Base-by-base conservation (phyloP, 2,797 vertebrate species). In the Enteromius mattozi region DNA sequence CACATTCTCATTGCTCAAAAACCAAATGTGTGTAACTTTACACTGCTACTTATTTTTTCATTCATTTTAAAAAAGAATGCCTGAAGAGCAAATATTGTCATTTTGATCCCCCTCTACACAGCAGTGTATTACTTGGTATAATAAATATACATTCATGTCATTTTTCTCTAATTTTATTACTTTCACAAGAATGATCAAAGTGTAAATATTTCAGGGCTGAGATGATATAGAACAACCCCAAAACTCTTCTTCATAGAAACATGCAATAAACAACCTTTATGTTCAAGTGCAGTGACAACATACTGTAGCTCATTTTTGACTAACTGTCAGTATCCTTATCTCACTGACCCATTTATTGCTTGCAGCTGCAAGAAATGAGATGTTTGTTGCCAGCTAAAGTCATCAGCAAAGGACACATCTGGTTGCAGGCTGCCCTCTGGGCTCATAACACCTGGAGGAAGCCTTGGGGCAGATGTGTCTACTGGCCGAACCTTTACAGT, bases 371-470 rank as follows among this genome's bases (percentile, higher is more conserved):
- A 45, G 17, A n/a, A 75, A 27, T 65, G 4, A 30, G 66, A 71
- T 78, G 82, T 71, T 78, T 84, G 12, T 16, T 70, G 37, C 2
- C 51, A 71, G 27, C 27, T 74, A 45, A 69, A 45, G 54, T 47
- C 24, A 59, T 78, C 49, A 47, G 47, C 21, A 77, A 79, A 78
- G 75, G 66, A 61, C 82, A 63, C 75, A 45, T 70, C 24, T 84
- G 65, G 66, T 78, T 84, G 37, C 30, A 71, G 66, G 82, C 49
- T 47, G 21, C 40, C 49, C 75, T 78, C 4, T 47, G 51, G 76
- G 40, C 30, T 47, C 51, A 61, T 79, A 84, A 70, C 65, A 79
- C 82, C 82, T 71, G 40, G 21, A 78, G 82, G 40, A 79, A 79
- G 75, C 75, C 66, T 47, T 79, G 21, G 75, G 82, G 66, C 51